A percentile compares a stretch with the other conserved stretches of the same genome.
Evolutionary conservation across 64 coral and sea anemone genomes (phyloP).

Genomic region (Montipora cactus): DNA sequence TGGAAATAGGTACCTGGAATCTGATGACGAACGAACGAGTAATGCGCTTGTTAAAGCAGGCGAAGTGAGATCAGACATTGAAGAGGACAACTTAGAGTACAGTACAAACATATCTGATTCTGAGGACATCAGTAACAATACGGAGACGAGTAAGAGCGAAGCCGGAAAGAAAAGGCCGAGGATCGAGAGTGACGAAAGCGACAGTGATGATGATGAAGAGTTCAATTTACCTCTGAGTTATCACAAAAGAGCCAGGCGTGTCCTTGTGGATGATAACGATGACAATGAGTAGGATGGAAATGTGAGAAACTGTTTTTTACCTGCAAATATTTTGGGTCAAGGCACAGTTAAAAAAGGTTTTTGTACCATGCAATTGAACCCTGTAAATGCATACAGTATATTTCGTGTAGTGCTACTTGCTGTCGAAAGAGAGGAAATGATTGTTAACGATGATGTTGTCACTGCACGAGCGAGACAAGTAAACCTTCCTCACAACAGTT

Average conservation of each 20-base stretch:
- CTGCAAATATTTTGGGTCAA: too few relatives aligned
- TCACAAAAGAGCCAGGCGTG: constrained; percentile 67
- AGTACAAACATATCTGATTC: constrained; percentile 27
- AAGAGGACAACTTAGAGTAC: constrained; percentile 39
- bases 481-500: too few relatives aligned
- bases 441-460: too few relatives aligned
- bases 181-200: neutral
- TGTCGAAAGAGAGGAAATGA: too few relatives aligned
- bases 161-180: constrained; percentile 19
- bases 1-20: neutral
- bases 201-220: constrained; percentile 44
- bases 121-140: constrained; percentile 1
- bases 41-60: neutral
- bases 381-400: too few relatives aligned
- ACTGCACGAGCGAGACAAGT: too few relatives aligned
- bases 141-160: neutral
- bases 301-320: too few relatives aligned
- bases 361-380: too few relatives aligned
- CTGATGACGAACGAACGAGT: neutral
- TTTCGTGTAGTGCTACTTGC: too few relatives aligned
- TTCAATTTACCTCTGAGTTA: constrained; percentile 48
- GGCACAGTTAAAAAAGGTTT: too few relatives aligned
- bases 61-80: neutral
- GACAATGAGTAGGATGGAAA: constrained; percentile 23
- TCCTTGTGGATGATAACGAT: constrained; percentile 56